These are phyloP conservation scores for Galbula dea DNA, from an alignment of 2,113 vertebrate species.

Conservation along the genomic window DNA sequence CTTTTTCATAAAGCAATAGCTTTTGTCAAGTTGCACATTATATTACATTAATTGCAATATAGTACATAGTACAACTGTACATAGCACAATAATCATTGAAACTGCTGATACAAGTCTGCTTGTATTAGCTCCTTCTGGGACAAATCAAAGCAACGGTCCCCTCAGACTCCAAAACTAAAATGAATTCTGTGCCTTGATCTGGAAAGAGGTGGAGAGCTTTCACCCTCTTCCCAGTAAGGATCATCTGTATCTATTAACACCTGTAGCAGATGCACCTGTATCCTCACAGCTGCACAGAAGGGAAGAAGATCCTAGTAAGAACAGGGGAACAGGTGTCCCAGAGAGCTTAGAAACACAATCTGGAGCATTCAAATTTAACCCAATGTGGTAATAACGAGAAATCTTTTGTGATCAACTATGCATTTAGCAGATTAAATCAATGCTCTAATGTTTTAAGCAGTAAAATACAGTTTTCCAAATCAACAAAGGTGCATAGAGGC, in stretches of 20 bases:
- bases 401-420: neutral
- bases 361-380: neutral
- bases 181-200: neutral
- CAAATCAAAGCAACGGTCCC: neutral
- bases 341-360: neutral
- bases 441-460: accelerated
- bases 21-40: neutral
- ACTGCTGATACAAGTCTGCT: neutral
- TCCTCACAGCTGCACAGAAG: neutral
- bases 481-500: neutral
- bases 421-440: neutral
- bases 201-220: neutral
- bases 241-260: neutral
- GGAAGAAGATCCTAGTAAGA: neutral
- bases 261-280: neutral
- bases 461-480: neutral
- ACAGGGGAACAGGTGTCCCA: neutral
- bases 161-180: neutral
- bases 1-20: neutral
- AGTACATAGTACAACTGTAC: too few species aligned
- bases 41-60: too few species aligned
- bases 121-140: neutral
- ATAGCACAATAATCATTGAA: too few species aligned
- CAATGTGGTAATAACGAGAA: neutral
- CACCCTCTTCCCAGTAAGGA: neutral